phyloP scores from a whole-genome alignment of 2,113 vertebrate genomes.

The Ammodytes dubius region DNA sequence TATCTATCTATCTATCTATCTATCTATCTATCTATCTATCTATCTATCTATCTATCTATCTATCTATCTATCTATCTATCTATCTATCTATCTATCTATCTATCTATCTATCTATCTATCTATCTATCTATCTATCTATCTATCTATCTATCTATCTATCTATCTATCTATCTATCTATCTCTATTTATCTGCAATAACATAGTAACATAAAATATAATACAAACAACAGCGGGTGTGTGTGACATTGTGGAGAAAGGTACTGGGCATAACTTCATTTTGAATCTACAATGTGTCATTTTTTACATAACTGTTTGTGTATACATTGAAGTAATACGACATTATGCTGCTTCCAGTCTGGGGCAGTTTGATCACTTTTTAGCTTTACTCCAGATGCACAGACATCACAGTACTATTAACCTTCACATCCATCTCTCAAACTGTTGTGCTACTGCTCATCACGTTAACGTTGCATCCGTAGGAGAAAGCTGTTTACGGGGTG shows the following conservation, averaged over 20 bases:
- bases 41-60: neutral
- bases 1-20: neutral
- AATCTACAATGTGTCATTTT: neutral
- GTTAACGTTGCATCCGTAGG: slow-evolving; percentile 79
- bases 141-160: neutral
- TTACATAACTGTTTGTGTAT: neutral
- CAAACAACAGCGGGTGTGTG: too few relatives aligned
- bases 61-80: neutral
- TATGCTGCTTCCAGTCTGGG: neutral
- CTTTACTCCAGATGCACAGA: neutral
- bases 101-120: neutral
- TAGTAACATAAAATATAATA: too few relatives aligned
- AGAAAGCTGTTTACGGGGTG: slow-evolving; percentile 91
- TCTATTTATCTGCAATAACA: neutral
- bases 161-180: neutral
- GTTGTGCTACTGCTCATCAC: neutral
- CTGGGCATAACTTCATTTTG: too few relatives aligned
- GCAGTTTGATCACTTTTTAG: neutral
- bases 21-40: neutral
- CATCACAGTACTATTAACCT: neutral
- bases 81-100: neutral
- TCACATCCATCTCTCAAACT: neutral
- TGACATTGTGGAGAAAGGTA: too few relatives aligned
- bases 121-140: neutral
- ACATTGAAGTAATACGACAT: neutral